Conservation (phyloP, 2,113 vertebrate genomes). For the Neomonachus schauinslandi region DNA sequence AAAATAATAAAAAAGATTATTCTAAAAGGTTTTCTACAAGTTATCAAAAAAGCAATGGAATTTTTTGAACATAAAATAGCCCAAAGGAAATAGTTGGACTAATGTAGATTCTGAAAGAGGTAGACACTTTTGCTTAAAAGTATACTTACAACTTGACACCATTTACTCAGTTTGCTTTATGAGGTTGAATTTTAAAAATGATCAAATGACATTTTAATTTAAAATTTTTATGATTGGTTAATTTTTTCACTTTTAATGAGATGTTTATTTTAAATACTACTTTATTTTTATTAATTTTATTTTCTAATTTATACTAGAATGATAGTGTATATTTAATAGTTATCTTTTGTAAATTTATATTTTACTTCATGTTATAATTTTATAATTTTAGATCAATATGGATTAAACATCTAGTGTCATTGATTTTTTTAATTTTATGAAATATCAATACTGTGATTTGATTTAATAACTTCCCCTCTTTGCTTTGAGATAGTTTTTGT, state of each 20-base stretch:
- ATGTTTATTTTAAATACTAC: not conserved
- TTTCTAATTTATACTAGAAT: slow-evolving; percentile 14
- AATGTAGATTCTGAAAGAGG: not conserved
- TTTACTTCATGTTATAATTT: slow-evolving; percentile 10
- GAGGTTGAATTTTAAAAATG: not conserved
- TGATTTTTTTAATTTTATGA: not conserved
- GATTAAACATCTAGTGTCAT: not conserved
- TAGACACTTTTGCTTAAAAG: not conserved
- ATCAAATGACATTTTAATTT: not conserved
- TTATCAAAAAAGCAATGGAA: not conserved
- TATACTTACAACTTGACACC: not conserved
- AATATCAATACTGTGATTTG: not conserved
- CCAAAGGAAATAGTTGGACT: not conserved
- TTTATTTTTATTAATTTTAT: slow-evolving; percentile 33
- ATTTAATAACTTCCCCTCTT: not conserved
- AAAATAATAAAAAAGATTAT: not conserved
- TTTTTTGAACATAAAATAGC: not conserved
- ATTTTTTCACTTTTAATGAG: not conserved
- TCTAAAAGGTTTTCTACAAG: not conserved
- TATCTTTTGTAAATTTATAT: not conserved
- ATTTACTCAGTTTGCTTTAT: not conserved
- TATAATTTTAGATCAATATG: not conserved
- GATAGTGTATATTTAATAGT: not conserved
- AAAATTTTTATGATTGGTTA: not conserved
- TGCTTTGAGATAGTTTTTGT: not conserved